A percentile compares a stretch with the other conserved stretches of the same genome.
Conservation (phyloP, 2,797 vertebrate species). For the Artibeus jamaicensis region DNA sequence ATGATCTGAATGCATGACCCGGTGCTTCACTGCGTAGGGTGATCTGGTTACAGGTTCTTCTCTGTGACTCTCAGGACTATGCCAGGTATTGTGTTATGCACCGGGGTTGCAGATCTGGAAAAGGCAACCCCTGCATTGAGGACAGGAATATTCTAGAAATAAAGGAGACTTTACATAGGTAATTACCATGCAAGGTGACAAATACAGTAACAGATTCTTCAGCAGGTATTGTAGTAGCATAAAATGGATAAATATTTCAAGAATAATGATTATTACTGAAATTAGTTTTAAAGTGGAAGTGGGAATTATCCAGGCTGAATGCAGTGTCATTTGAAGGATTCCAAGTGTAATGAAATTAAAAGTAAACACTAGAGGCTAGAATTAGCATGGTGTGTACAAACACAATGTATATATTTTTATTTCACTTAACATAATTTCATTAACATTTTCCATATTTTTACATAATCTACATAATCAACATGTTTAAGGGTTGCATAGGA, state of each 20-base stretch:
- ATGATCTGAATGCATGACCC: not conserved
- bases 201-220: not conserved
- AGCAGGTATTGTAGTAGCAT: not conserved
- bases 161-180: not conserved
- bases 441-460: constrained; percentile 47
- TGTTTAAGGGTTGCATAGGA: not conserved
- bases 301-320: not conserved
- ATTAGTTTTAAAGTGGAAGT: not conserved
- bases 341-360: constrained; percentile 40
- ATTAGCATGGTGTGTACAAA: constrained; percentile 44
- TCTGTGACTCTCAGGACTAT: not conserved
- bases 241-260: not conserved
- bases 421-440: constrained; percentile 41
- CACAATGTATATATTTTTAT: constrained; percentile 37
- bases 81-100: not conserved
- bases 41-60: not conserved
- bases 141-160: not conserved
- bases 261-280: not conserved
- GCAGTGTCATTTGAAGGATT: not conserved
- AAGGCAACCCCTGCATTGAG: not conserved
- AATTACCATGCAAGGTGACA: not conserved
- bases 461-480: constrained; percentile 13
- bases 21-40: not conserved
- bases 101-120: not conserved
- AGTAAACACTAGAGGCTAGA: not conserved